phyloP scores from a whole-genome alignment of 1,140 invertebrate genomes.

The Camponotus floridanus region DNA sequence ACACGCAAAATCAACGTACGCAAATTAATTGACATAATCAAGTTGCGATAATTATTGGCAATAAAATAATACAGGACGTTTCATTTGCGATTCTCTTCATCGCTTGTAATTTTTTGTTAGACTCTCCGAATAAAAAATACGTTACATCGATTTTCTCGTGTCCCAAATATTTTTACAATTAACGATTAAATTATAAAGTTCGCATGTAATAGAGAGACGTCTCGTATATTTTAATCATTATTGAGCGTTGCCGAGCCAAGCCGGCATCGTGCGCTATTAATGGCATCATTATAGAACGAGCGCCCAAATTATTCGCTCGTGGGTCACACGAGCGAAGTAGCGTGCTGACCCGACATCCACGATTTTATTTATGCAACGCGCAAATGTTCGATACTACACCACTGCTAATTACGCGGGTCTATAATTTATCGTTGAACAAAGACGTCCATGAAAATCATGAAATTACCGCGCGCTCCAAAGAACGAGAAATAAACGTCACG shows the following conservation, averaged over 20 bases:
- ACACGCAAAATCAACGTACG: background rate
- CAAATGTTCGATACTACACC: slow-evolving; percentile 6
- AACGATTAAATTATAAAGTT: background rate
- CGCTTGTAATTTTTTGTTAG: background rate
- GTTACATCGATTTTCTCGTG: background rate
- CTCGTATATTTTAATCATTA: slow-evolving; percentile 32
- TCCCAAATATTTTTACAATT: background rate
- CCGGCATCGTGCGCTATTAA: slow-evolving; percentile 25
- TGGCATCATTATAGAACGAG: slow-evolving; percentile 26
- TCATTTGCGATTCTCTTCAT: background rate
- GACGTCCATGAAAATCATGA: background rate
- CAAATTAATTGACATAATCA: background rate
- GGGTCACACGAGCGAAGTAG: slow-evolving; percentile 11
- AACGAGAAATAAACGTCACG: background rate
- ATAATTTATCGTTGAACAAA: background rate
- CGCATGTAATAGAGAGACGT: background rate
- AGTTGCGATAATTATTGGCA: background rate
- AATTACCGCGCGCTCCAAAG: background rate
- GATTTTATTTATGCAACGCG: slow-evolving; percentile 54
- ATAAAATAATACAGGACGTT: background rate
- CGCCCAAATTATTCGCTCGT: slow-evolving; percentile 39
- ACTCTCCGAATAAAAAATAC: background rate
- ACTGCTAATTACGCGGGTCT: slow-evolving; percentile 22
- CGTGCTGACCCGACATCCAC: slow-evolving; percentile 19
- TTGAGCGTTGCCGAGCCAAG: background rate